phyloP scores from a whole-genome alignment of 2,888 invertebrate genomes.

The Spodoptera exigua region DNA sequence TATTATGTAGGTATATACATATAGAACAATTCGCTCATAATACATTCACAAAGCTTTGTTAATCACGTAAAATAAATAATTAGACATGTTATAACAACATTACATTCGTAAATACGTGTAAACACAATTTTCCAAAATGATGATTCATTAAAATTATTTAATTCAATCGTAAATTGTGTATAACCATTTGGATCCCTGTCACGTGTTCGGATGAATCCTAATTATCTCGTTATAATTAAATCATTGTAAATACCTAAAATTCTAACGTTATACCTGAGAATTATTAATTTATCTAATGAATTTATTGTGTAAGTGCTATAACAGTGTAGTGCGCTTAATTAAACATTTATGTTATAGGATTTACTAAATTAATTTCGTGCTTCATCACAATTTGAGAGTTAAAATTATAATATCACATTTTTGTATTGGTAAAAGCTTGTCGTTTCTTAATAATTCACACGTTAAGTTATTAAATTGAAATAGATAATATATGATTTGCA shows the following conservation, averaged over 20 bases:
- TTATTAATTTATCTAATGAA: not conserved
- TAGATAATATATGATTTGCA: too few species aligned
- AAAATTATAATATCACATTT: too few species aligned
- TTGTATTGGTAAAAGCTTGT: too few species aligned
- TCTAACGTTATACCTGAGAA: not conserved
- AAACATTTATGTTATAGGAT: not conserved
- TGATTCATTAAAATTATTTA: constrained; percentile 11
- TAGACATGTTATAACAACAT: not conserved
- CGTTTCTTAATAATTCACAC: too few species aligned
- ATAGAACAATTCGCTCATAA: constrained; percentile 7
- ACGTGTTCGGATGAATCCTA: not conserved
- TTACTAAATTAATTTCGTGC: too few species aligned
- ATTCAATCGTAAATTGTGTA: constrained; percentile 8
- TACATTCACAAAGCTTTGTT: constrained; percentile 7
- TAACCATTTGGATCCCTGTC: not conserved
- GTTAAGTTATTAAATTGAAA: too few species aligned
- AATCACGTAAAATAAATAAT: constrained; percentile 3
- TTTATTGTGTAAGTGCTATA: too few species aligned
- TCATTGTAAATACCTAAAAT: not conserved
- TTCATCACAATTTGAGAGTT: too few species aligned
- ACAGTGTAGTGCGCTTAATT: not conserved
- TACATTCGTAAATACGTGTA: constrained; percentile 11
- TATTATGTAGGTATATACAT: not conserved
- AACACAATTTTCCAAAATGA: constrained; percentile 1
- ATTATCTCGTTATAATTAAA: constrained; percentile 16